Conservation (phyloP, 2,797 vertebrate species). For the Peromyscus attwateri region DNA sequence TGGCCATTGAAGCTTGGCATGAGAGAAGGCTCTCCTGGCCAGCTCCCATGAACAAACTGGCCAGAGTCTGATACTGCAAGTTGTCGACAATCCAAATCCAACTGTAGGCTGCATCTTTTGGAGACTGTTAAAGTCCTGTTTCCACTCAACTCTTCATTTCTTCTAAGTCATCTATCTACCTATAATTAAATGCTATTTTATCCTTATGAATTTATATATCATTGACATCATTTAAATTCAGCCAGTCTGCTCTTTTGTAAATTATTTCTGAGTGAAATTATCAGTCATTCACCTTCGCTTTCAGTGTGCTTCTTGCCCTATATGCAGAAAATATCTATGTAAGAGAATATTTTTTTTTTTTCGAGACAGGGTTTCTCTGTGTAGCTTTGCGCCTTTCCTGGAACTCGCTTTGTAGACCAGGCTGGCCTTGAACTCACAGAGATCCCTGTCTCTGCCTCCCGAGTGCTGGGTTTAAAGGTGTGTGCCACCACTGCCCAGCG, state of each 20-base stretch:
- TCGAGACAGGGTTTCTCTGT: too few relatives aligned
- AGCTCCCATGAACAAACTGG: conserved; percentile 58
- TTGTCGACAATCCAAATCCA: conserved; percentile 39
- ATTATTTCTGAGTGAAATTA: conserved; percentile 33
- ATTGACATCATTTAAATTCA: conserved; percentile 39
- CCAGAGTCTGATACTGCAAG: conserved; percentile 49
- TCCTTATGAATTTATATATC: neutral
- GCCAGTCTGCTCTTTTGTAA: neutral
- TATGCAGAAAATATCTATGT: neutral
- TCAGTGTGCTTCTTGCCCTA: neutral
- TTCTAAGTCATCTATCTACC: neutral
- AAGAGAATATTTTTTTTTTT: neutral
- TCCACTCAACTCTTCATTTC: conserved; percentile 38
- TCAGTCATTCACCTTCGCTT: neutral
- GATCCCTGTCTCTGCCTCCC: too few relatives aligned
- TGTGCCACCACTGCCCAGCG: too few relatives aligned
- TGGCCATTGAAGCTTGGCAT: conserved; percentile 75
- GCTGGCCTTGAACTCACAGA: too few relatives aligned
- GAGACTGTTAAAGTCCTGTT: neutral
- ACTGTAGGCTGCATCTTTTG: conserved; percentile 7
- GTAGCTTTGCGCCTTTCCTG: too few relatives aligned
- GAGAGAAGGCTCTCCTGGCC: conserved; percentile 41
- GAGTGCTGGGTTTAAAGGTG: too few relatives aligned
- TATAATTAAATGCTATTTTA: conserved; percentile 10
- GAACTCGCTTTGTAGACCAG: too few relatives aligned